These are phyloP conservation scores for Cryptoblepharus egeriae DNA, from an alignment of 2,797 vertebrate genomes.

Conservation along the genomic window DNA sequence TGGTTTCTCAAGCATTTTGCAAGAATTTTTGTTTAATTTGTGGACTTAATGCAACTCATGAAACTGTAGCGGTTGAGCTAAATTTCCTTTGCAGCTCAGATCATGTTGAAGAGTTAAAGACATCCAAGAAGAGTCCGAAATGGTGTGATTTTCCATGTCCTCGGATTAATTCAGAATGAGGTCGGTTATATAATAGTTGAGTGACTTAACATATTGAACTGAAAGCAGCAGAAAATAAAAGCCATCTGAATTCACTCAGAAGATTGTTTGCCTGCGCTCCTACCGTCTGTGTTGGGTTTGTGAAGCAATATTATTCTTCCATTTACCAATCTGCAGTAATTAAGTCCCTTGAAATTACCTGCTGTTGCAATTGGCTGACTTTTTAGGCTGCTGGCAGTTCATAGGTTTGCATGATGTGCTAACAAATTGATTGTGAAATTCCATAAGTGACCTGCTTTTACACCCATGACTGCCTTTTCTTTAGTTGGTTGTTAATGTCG, in stretches of 20 bases:
- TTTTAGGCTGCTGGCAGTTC: conserved; percentile 64
- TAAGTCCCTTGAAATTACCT: conserved; percentile 71
- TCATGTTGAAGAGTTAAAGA: conserved; percentile 72
- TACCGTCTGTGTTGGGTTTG: conserved; percentile 62
- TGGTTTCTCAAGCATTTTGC: not conserved
- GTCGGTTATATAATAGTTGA: conserved; percentile 64
- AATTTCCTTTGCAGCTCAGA: conserved; percentile 73
- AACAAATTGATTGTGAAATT: conserved; percentile 71
- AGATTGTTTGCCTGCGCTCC: conserved; percentile 67
- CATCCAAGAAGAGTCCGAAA: conserved; percentile 75
- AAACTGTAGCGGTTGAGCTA: conserved; percentile 70
- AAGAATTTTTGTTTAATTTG: conserved; percentile 26
- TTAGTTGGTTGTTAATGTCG: conserved; percentile 10
- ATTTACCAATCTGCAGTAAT: conserved; percentile 73
- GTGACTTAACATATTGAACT: conserved; percentile 63
- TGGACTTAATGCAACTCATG: conserved; percentile 71
- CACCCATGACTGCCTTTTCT: conserved; percentile 57
- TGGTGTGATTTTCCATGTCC: conserved; percentile 76
- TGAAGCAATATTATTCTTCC: conserved; percentile 73
- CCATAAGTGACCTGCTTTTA: conserved; percentile 51
- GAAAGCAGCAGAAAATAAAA: conserved; percentile 65
- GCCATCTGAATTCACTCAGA: conserved; percentile 68
- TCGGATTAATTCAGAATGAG: conserved; percentile 70
- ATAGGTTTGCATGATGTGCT: conserved; percentile 63
- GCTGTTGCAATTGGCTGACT: conserved; percentile 53